A percentile compares a stretch with the other conserved stretches of the same genome.
Conservation (phyloP, 2,113 vertebrate species). For the Syrrhaptes paradoxus region DNA sequence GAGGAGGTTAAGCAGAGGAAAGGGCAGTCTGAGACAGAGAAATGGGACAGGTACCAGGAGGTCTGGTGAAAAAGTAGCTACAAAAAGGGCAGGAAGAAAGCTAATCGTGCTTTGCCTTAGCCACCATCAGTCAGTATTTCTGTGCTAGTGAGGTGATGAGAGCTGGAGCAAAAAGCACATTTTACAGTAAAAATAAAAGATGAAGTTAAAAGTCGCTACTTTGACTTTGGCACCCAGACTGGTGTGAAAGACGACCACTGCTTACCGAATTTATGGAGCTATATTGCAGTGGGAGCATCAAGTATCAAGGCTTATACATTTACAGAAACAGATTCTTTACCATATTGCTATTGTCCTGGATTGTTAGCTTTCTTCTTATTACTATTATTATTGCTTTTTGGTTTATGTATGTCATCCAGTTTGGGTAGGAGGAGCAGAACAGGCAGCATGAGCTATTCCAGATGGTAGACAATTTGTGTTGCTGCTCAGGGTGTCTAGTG, state of each 20-base stretch:
- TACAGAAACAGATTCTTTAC: not conserved
- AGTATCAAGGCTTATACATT: not conserved
- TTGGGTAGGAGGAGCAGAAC: slow-evolving; percentile 4
- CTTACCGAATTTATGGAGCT: not conserved
- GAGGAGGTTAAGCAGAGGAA: not conserved
- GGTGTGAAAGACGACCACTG: not conserved
- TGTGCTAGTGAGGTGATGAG: not conserved
- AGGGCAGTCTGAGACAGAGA: not conserved
- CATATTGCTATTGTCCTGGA: not conserved
- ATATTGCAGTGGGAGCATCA: not conserved
- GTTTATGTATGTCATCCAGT: not conserved
- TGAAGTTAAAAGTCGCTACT: not conserved
- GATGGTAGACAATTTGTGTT: slow-evolving; percentile 40
- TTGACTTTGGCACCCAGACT: not conserved
- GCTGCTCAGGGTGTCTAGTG: slow-evolving; percentile 5
- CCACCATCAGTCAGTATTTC: not conserved
- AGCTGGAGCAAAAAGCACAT: not conserved
- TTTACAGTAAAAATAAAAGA: not conserved
- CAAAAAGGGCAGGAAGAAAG: not conserved
- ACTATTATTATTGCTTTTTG: not conserved
- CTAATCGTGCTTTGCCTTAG: not conserved
- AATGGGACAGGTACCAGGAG: fast-evolving
- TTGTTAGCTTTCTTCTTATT: not conserved
- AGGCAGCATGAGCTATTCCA: slow-evolving; percentile 10
- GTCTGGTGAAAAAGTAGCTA: not conserved